Base-by-base conservation (phyloP, 2,113 vertebrate species). In the Corythoichthys haematopterus region DNA sequence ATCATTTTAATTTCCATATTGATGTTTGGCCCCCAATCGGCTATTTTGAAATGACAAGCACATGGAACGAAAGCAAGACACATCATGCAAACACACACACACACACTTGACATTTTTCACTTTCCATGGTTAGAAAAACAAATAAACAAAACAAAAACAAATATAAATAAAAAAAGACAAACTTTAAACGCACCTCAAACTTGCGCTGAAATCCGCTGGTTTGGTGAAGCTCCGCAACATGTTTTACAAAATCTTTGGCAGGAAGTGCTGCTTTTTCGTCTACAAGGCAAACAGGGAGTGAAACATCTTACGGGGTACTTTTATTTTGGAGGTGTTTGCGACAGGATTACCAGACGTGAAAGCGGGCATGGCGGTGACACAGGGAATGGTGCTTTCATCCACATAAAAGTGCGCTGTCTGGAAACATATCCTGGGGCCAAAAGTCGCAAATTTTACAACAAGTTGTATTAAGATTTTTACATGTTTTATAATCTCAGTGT, bases 341-440 rank as follows among this genome's bases (percentile, higher is more conserved):
- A 3, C 1, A 16, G 16, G 15, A 2, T 81, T 86, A 87, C 78
- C 80, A 35, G 64, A 51, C 56, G 65, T 28, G 40, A 68, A n/a
- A 4, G 50, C 65, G 61, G 69, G 52, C 12, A 76, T 83, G 46
- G 93, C 84, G 80, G 97, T 94, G 59, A 96, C 95, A 82, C 94
- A 89, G 59, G 96, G 93, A 4, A 96, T 97, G 0, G 93, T 92
- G 71, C 85, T 95, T 72, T 98, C 95, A 53, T 97, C 93, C 69
- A 99, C 91, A 89, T 99, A 99, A 89, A 99, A 98, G 75, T 98
- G 96, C 76, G 97, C 97, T 1, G 96, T 98, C 92, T 98, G 97
- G 86, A 99, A 99, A 84, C 97, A 99, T 71, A 94, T 93, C 85
- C 96, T 98, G 82, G 15, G 85, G 74, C 69, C n/a, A 68, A 74